Base-by-base conservation (phyloP, 1,140 invertebrate genomes). In the Atta cephalotes region DNA sequence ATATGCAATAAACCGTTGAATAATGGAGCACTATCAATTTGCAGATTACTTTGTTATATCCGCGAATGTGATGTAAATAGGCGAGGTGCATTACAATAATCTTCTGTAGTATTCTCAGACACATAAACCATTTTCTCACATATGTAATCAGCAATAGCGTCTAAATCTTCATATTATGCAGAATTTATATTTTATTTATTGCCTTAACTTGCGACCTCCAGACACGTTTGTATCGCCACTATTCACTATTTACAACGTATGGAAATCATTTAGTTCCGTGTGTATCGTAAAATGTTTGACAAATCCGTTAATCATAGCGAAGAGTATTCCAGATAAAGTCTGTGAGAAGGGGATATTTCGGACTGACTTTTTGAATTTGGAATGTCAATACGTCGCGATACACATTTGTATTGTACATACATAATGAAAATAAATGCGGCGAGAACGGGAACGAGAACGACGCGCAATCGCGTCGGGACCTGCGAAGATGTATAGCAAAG, bases 11-110 rank as follows among this genome's bases (percentile, higher is more conserved):
- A 84, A 84, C 25, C 28, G 80, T 84, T 62, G 39, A 76, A 84
- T 76, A 76, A 84, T 49, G 80, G 68, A 62, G 56, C 70, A 63
- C 28, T 45, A 60, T 84, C 80, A 62, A 84, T 84, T 76, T 62
- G 39, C 80, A 84, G n/a, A 84, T 84, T 62, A 84, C 56, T 84
- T 84, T 56, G 80, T 84, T 84, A 76, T 74, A 76, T 51, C 56
- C 70, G 56, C 56, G 70, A 58, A 56, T 9, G 49, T 10, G 31
- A 31, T 84, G 70, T 84, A 84, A 84, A 84, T 84, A 84, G 70
- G 25, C 39, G 53, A 18, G 25, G 56, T 63, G 58, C 56, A 76
- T 76, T 28, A 84, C 80, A 74, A 84, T 84, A 84, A 84, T 76
- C 80, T 84, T 84, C 39, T 16, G 70, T 84, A 74, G 80, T 84